These are phyloP conservation scores for Baryphthengus martii DNA, from an alignment of 2,113 vertebrate species.

Conservation along the genomic window DNA sequence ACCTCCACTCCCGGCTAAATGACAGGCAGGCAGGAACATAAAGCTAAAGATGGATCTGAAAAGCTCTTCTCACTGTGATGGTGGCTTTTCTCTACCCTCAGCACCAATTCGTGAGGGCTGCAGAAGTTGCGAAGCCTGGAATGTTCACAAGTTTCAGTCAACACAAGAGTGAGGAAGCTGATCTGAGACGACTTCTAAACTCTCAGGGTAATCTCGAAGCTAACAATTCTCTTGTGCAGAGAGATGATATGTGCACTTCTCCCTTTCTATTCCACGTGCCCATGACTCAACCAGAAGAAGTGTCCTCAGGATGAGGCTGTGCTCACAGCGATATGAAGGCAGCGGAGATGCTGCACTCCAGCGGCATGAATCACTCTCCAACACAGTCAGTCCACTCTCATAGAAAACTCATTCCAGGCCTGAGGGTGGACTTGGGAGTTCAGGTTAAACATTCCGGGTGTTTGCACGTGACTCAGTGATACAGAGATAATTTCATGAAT, in stretches of 20 bases:
- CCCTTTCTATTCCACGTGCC: not conserved
- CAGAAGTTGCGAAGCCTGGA: not conserved
- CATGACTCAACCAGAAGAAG: not conserved
- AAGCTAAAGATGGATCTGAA: not conserved
- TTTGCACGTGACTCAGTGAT: not conserved
- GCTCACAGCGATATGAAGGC: not conserved
- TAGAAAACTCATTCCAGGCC: not conserved
- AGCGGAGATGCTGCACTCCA: not conserved
- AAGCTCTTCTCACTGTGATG: not conserved
- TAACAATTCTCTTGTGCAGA: not conserved
- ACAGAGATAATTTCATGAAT: not conserved
- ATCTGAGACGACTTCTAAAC: not conserved
- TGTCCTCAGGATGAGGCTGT: not conserved
- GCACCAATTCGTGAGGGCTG: not conserved
- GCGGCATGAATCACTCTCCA: not conserved
- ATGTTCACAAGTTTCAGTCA: not conserved
- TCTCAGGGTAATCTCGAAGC: not conserved
- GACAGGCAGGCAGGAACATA: not conserved
- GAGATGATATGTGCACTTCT: not conserved
- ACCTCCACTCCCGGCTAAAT: not conserved
- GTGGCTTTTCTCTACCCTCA: not conserved
- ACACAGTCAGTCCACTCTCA: not conserved
- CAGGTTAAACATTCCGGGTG: not conserved
- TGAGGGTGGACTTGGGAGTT: not conserved
- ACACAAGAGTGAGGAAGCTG: not conserved